These are phyloP conservation scores for Heterodera schachtii DNA, from an alignment of 1,140 invertebrate species.

Conservation along the genomic window DNA sequence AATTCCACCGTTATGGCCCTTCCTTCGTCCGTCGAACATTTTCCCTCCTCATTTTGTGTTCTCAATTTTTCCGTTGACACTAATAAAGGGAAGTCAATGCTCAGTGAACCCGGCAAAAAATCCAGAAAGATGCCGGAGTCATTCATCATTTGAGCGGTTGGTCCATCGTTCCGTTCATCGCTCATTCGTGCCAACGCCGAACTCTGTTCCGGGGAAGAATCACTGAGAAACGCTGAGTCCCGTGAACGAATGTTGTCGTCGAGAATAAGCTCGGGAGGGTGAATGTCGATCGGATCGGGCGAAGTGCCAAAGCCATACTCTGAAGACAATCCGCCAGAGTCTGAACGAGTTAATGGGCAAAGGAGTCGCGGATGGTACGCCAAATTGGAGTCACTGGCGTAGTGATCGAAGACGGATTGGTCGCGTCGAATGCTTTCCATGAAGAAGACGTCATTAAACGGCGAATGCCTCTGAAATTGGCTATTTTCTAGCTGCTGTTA, in stretches of 20 bases:
- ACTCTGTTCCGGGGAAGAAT: not conserved
- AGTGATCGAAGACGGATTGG: not conserved
- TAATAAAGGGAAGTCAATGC: conserved; percentile 29
- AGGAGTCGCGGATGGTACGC: not conserved
- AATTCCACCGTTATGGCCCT: conserved; percentile 1
- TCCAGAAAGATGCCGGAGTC: conserved; percentile 33
- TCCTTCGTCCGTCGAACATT: not conserved
- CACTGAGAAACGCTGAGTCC: not conserved
- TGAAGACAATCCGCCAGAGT: conserved; percentile 23
- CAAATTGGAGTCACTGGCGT: not conserved
- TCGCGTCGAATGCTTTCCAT: not conserved
- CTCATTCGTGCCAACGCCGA: not conserved
- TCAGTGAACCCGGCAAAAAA: not conserved
- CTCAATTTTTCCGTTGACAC: conserved; percentile 19
- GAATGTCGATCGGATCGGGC: not conserved
- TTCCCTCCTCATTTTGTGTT: not conserved
- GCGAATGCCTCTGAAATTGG: too few relatives aligned
- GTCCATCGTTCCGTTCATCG: not conserved
- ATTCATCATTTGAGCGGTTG: conserved; percentile 19
- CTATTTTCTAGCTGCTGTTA: too few relatives aligned
- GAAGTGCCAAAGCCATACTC: not conserved
- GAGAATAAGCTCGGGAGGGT: not conserved
- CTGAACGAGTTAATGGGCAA: not conserved
- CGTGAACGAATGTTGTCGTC: not conserved
- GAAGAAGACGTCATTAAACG: not conserved